Evolutionary conservation across 2,113 vertebrate genomes (phyloP), one percentile per base, ranked within the genome.

Genomic region (Spheniscus mendiculus): DNA sequence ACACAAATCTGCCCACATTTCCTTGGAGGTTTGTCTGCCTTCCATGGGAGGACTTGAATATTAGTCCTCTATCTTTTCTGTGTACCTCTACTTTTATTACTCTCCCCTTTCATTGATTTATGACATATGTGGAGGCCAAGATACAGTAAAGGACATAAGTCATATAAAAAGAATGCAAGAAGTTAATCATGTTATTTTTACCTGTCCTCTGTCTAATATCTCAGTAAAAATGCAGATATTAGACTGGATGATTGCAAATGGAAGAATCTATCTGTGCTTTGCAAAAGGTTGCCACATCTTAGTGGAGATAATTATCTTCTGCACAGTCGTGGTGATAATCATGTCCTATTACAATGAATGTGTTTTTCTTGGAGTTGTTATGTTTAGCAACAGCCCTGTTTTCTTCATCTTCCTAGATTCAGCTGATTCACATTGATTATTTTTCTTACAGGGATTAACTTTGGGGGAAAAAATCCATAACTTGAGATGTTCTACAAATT

Each of bases 391-490:
- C 59, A 59, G 26, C 44, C 15, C 34, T 67, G 38, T 74, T 91
- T 87, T 72, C 73, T 73, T 58, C 47, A 61, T 66, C 50, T 93
- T 90, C 65, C 38, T 66, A 34, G 47, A 61, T 94, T 91, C 45
- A 59, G 30, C 52, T 82, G 70, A 56, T 94, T 92, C 78, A 85
- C 58, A 76, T 55, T 59, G 87, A 82, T 94, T 55, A 26, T 87
- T 94, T 94, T 91, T 91, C 55, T 87, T 36, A 27, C 36, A 72
- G 38, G 44, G 56, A 55, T 91, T 92, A 87, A 97, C 52, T 89
- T 55, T 52, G 9, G 12, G 17, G 16, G 8, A 4, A 29, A 52
- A 26, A 15, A 21, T 90, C 53, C 23, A 9, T 44, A 38, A 38
- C 47, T 89, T 79, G n/a, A 91, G 72, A 82, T 67, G 44, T 91